These are phyloP conservation scores for Papilio dardanus DNA, from an alignment of 1,140 invertebrate species.

Conservation along the genomic window DNA sequence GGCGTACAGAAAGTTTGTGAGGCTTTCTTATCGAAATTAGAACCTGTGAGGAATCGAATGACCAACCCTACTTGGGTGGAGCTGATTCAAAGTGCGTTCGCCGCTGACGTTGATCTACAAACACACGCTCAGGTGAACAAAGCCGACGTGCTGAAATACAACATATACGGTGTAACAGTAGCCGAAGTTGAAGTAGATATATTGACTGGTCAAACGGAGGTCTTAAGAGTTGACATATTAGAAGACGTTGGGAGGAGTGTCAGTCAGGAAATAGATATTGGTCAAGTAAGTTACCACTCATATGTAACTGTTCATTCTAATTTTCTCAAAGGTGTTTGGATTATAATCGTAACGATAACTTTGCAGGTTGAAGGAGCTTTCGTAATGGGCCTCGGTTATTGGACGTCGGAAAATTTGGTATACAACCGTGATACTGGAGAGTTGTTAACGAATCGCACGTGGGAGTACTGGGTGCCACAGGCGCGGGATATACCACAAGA, in stretches of 20 bases:
- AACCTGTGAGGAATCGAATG: conserved; percentile 82
- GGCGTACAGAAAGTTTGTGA: conserved; percentile 56
- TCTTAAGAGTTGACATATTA: conserved; percentile 87
- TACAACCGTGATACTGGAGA: conserved; percentile 85
- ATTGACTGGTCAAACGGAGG: conserved; percentile 87
- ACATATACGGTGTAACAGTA: conserved; percentile 84
- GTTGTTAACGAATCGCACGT: conserved; percentile 88
- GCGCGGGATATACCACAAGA: conserved; percentile 92
- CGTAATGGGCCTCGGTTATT: conserved; percentile 92
- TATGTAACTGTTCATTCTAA: too few species aligned
- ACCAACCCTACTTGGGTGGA: conserved; percentile 84
- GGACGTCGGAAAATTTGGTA: conserved; percentile 87
- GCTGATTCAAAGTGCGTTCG: conserved; percentile 82
- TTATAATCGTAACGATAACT: neutral
- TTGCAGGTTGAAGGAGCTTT: conserved; percentile 88
- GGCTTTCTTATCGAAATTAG: conserved; percentile 82
- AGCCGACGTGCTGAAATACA: conserved; percentile 81
- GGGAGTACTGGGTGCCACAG: conserved; percentile 91
- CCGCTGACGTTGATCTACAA: conserved; percentile 84
- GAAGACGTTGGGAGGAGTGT: conserved; percentile 89
- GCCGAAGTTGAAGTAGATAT: conserved; percentile 90
- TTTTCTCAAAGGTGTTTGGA: too few species aligned
- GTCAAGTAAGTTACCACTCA: conserved; percentile 86
- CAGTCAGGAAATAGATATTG: conserved; percentile 90
- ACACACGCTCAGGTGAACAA: conserved; percentile 82